phyloP scores from a whole-genome alignment of 2,888 invertebrate genomes.

The Aphodius sticticus region DNA sequence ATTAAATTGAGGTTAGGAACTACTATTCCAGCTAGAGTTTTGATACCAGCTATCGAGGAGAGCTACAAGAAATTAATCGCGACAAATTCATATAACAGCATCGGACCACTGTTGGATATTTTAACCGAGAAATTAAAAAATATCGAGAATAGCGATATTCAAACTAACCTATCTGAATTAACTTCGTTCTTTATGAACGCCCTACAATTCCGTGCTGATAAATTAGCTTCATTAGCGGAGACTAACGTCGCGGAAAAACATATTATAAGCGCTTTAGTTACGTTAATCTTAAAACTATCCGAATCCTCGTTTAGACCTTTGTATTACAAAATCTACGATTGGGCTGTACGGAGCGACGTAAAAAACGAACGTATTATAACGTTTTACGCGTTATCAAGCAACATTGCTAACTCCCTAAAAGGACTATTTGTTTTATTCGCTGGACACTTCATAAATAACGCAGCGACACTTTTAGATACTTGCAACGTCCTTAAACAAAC shows the following conservation, averaged over 20 bases:
- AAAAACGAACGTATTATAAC: constrained; percentile 77
- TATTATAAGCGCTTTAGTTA: constrained; percentile 79
- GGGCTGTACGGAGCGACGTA: constrained; percentile 75
- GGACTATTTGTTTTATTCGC: constrained; percentile 92
- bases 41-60: constrained; percentile 77
- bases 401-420: constrained; percentile 82
- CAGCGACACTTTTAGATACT: constrained; percentile 74
- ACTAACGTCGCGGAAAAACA: constrained; percentile 74
- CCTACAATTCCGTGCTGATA: constrained; percentile 72
- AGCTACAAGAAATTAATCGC: constrained; percentile 69
- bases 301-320: constrained; percentile 90
- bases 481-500: constrained; percentile 71
- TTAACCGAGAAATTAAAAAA: constrained; percentile 76
- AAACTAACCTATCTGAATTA: constrained; percentile 71
- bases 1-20: constrained; percentile 74
- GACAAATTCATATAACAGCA: constrained; percentile 67
- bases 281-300: constrained; percentile 85
- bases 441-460: constrained; percentile 83
- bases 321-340: constrained; percentile 86
- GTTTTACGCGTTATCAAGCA: constrained; percentile 82
- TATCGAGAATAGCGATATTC: constrained; percentile 70
- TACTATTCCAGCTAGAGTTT: constrained; percentile 75
- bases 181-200: constrained; percentile 78
- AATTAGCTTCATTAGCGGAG: constrained; percentile 54
- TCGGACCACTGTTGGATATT: constrained; percentile 78